phyloP scores from a whole-genome alignment of 2,888 invertebrate genomes.

The Sinopyrophorus schimmeli region DNA sequence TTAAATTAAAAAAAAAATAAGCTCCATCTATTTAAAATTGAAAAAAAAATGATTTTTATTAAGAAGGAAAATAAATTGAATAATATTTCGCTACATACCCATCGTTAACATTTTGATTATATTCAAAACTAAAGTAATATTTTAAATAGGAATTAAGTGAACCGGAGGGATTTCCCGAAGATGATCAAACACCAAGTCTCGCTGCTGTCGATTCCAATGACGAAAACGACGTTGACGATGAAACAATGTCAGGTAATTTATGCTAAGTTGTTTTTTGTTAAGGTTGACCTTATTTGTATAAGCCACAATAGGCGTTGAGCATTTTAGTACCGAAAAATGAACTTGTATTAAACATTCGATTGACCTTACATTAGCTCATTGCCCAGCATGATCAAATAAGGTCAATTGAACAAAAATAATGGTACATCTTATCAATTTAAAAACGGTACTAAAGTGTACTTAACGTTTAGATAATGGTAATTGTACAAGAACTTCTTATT shows the following conservation, averaged over 20 bases:
- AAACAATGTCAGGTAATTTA: conserved; percentile 76
- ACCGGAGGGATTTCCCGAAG: conserved; percentile 66
- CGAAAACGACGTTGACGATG: conserved; percentile 85
- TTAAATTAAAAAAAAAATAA: too few species aligned
- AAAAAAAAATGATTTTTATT: too few species aligned
- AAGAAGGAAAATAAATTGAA: too few species aligned
- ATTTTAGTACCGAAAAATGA: conserved; percentile 16
- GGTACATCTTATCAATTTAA: conserved; percentile 2
- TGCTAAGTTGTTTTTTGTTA: neutral
- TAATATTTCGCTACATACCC: too few species aligned
- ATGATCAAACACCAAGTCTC: conserved; percentile 56
- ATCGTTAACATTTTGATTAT: too few species aligned
- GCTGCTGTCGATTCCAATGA: conserved; percentile 70
- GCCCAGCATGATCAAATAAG: conserved; percentile 17
- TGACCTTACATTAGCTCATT: conserved; percentile 9
- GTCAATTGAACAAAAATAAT: conserved; percentile 20
- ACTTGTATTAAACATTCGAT: conserved; percentile 4
- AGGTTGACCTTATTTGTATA: conserved; percentile 25
- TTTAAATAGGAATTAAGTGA: conserved; percentile 61
- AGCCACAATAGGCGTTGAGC: conserved; percentile 3
- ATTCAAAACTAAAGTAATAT: too few species aligned
- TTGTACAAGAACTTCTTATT: conserved; percentile 36
- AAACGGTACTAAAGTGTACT: conserved; percentile 21
- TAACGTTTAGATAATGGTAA: conserved; percentile 43
- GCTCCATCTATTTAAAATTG: too few species aligned